A percentile compares a stretch with the other conserved stretches of the same genome.
Conservation (phyloP, 1,140 invertebrate species). For the Bombus pascuorum region DNA sequence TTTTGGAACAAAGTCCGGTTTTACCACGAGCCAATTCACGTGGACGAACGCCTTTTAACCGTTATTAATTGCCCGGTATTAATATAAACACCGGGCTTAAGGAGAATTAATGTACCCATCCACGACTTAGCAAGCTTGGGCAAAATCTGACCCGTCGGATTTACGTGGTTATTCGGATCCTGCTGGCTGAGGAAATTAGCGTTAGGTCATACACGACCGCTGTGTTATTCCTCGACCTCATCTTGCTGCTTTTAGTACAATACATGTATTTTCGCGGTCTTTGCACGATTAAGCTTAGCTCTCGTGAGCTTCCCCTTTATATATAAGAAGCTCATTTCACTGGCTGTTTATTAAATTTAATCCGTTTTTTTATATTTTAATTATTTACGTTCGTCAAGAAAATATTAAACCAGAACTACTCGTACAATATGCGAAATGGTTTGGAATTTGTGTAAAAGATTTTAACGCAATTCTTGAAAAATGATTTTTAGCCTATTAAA, state of each 20-base stretch:
- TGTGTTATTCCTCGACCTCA: constrained; percentile 56
- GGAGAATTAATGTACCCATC: constrained; percentile 74
- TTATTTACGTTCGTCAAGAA: no score
- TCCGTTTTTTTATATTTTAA: not conserved
- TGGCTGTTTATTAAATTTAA: not conserved
- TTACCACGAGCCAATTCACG: constrained; percentile 52
- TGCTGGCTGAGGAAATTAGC: constrained; percentile 56
- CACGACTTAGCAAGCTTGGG: constrained; percentile 53
- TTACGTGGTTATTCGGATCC: constrained; percentile 55
- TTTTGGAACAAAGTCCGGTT: constrained; percentile 1
- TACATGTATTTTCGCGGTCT: constrained; percentile 16
- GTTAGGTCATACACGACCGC: constrained; percentile 55
- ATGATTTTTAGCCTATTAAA: no score
- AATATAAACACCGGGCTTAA: constrained; percentile 76
- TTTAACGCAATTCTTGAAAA: no score
- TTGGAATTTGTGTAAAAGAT: no score
- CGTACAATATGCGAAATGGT: no score
- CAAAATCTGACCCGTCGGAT: constrained; percentile 60
- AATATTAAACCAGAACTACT: no score
- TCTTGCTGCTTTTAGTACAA: constrained; percentile 28
- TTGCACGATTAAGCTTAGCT: not conserved
- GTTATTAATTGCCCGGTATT: constrained; percentile 78
- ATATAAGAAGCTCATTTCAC: not conserved
- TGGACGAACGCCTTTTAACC: constrained; percentile 72
- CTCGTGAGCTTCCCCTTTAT: not conserved